A percentile compares a stretch with the other conserved stretches of the same genome.
phyloP scores from a whole-genome alignment of 1,140 invertebrate species.

The Geopemphigus sp. region DNA sequence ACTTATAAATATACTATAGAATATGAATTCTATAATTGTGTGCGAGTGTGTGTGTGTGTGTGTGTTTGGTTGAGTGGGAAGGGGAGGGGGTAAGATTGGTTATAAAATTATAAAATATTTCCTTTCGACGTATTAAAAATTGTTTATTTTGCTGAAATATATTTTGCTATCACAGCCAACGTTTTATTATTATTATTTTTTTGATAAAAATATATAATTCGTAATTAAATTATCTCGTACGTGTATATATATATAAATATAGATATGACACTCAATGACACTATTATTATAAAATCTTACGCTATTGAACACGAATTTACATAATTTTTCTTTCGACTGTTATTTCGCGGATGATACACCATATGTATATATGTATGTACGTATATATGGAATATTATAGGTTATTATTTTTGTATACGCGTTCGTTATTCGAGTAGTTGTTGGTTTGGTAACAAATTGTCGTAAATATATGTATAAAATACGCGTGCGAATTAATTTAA shows the following conservation, averaged over 20 bases:
- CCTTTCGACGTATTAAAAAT: slow-evolving; percentile 25
- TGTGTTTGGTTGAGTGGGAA: too few relatives aligned
- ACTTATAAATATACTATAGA: too few relatives aligned
- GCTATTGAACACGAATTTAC: slow-evolving; percentile 48
- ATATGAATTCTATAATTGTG: too few relatives aligned
- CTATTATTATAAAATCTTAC: slow-evolving; percentile 41
- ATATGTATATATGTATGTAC: too few relatives aligned
- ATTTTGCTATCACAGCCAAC: slow-evolving; percentile 42
- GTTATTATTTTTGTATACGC: neutral
- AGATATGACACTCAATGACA: slow-evolving; percentile 41
- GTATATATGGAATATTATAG: too few relatives aligned
- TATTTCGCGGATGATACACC: slow-evolving; percentile 20
- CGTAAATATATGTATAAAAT: slow-evolving; percentile 30
- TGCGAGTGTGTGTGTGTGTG: neutral
- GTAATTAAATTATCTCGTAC: too few relatives aligned
- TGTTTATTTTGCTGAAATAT: slow-evolving; percentile 49
- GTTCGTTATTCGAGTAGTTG: slow-evolving; percentile 29
- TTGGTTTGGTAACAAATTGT: slow-evolving; percentile 48
- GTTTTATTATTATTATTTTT: slow-evolving; percentile 21
- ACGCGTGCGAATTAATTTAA: slow-evolving; percentile 2
- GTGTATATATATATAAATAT: too few relatives aligned
- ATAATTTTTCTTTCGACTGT: slow-evolving; percentile 27
- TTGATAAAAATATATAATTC: slow-evolving; percentile 41
- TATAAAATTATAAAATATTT: slow-evolving; percentile 19
- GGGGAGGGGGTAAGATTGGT: neutral